Evolutionary conservation across 2,113 vertebrate species (phyloP).

Genomic region (Serilophus lunatus): DNA sequence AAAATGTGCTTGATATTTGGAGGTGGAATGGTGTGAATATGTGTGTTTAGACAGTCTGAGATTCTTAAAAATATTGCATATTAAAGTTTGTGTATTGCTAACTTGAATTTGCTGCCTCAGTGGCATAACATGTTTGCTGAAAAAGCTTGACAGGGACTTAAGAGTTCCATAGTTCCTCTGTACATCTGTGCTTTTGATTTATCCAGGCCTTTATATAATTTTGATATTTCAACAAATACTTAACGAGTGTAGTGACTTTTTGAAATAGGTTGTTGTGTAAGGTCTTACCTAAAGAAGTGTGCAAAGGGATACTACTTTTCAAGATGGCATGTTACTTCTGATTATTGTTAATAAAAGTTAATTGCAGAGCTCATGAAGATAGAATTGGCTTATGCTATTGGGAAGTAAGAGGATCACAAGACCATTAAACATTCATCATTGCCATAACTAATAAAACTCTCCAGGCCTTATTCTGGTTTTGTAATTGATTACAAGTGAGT

Average conservation of each 20-base stretch:
- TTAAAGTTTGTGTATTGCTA: accelerated
- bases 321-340: not conserved
- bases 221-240: not conserved
- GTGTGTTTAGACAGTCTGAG: not conserved
- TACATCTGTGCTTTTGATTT: not conserved
- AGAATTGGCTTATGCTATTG: not conserved
- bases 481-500: not conserved
- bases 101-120: not conserved
- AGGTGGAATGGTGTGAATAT: not conserved
- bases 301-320: not conserved
- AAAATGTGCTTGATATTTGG: not conserved
- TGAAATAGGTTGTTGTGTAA: not conserved
- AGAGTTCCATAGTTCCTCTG: not conserved
- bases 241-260: not conserved
- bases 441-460: not conserved
- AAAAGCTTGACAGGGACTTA: not conserved
- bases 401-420: not conserved
- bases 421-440: not conserved
- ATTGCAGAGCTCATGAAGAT: not conserved
- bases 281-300: not conserved
- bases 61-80: not conserved
- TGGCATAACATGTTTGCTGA: not conserved
- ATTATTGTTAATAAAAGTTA: not conserved
- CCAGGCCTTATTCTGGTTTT: not conserved
- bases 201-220: not conserved